These are phyloP conservation scores for Eurypyga helias DNA, from an alignment of 2,113 vertebrate species.

Conservation along the genomic window DNA sequence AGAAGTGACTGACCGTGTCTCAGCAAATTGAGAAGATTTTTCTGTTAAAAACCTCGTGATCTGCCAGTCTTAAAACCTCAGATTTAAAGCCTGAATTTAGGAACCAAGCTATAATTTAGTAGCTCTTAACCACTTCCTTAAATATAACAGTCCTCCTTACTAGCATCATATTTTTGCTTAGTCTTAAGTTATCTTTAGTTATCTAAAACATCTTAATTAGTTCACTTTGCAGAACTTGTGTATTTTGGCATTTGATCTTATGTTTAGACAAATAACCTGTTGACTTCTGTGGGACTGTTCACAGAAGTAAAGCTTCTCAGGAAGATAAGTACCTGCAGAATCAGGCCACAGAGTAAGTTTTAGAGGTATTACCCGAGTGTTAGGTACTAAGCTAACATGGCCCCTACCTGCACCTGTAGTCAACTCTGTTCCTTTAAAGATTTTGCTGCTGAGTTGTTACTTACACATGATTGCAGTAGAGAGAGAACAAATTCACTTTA, in stretches of 20 bases:
- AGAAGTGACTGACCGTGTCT: neutral
- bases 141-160: neutral
- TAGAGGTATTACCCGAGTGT: neutral
- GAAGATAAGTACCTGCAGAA: neutral
- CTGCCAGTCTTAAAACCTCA: neutral
- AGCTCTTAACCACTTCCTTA: neutral
- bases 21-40: neutral
- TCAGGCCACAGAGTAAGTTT: neutral
- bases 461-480: neutral
- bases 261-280: neutral
- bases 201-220: neutral
- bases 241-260: neutral
- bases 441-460: neutral
- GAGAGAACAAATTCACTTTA: neutral
- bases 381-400: neutral
- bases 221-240: neutral
- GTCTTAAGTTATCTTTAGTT: neutral
- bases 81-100: neutral
- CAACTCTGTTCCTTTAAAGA: neutral
- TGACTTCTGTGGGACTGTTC: neutral
- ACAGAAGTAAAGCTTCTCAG: neutral
- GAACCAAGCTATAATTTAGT: neutral
- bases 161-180: neutral
- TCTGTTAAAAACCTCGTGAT: neutral
- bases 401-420: neutral